Percentiles rank a stretch among this genome's conserved stretches.
Conservation (phyloP, 1,140 invertebrate species). For the Drosophila orena region DNA sequence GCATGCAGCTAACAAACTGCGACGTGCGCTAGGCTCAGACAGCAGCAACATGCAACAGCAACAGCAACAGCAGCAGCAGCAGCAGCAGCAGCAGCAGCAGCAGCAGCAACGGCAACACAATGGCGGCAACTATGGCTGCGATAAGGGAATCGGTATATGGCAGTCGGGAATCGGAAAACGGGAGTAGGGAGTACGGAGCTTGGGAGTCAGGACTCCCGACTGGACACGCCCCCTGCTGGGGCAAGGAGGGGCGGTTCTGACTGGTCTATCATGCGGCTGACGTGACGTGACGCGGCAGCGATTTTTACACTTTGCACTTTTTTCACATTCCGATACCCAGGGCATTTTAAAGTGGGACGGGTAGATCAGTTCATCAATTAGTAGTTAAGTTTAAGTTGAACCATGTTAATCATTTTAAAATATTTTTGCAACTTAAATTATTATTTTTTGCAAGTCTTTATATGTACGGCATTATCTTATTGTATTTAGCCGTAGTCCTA, state of each 20-base stretch:
- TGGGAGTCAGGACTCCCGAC: slow-evolving; percentile 3
- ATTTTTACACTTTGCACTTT: slow-evolving; percentile 79
- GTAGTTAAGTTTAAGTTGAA: no score
- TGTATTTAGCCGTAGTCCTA: no score
- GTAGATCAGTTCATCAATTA: neutral
- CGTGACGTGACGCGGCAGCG: slow-evolving; percentile 70
- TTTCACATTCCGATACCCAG: slow-evolving; percentile 34
- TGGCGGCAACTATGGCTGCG: slow-evolving; percentile 38
- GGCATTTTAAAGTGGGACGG: slow-evolving; percentile 10
- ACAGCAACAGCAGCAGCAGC: slow-evolving; percentile 5
- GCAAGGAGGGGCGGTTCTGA: slow-evolving; percentile 29
- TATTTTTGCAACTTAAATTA: no score
- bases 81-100: slow-evolving; percentile 30
- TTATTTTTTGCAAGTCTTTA: no score
- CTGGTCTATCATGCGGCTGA: slow-evolving; percentile 75
- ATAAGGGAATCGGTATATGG: slow-evolving; percentile 52
- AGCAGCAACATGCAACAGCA: slow-evolving; percentile 22
- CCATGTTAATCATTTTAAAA: no score
- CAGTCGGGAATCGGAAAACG: neutral
- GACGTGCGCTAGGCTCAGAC: slow-evolving; percentile 63
- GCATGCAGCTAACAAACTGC: slow-evolving; percentile 69
- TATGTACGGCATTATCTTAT: no score
- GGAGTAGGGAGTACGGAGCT: neutral
- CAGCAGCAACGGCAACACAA: slow-evolving; percentile 21
- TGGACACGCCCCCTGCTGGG: slow-evolving; percentile 35